phyloP scores from a whole-genome alignment of 2,888 invertebrate genomes.

The Drosophila formosana region DNA sequence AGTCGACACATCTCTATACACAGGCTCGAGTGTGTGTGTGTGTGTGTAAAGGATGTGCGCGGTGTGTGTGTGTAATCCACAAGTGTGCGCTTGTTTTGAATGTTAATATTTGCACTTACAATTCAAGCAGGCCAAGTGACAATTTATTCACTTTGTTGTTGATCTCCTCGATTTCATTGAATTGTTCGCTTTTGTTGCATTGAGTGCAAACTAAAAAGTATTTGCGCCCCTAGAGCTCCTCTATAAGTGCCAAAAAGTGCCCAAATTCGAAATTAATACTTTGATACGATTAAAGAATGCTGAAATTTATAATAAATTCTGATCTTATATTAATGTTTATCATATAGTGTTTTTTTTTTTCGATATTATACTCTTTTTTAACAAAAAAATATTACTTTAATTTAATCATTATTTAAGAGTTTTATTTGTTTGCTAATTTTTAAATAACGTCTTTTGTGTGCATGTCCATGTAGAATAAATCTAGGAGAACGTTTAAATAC shows the following conservation, averaged over 20 bases:
- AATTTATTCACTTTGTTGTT: constrained; percentile 71
- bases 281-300: not conserved
- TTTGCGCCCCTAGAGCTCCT: constrained; percentile 41
- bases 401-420: no score
- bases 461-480: no score
- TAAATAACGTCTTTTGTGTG: no score
- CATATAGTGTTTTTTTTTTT: no score
- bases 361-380: no score
- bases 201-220: constrained; percentile 44
- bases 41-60: constrained; percentile 5
- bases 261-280: not conserved
- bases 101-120: constrained; percentile 78
- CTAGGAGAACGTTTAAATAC: no score
- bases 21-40: not conserved
- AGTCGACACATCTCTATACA: constrained; percentile 16
- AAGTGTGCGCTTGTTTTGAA: constrained; percentile 79
- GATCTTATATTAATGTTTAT: no score
- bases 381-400: no score
- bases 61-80: constrained; percentile 54
- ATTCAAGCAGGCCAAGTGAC: constrained; percentile 75
- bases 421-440: no score
- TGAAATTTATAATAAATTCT: no score
- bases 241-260: not conserved
- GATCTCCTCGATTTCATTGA: constrained; percentile 60
- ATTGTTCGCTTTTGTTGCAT: constrained; percentile 50